phyloP scores from a whole-genome alignment of 2,888 invertebrate species.

The Diadegma fenestrale region DNA sequence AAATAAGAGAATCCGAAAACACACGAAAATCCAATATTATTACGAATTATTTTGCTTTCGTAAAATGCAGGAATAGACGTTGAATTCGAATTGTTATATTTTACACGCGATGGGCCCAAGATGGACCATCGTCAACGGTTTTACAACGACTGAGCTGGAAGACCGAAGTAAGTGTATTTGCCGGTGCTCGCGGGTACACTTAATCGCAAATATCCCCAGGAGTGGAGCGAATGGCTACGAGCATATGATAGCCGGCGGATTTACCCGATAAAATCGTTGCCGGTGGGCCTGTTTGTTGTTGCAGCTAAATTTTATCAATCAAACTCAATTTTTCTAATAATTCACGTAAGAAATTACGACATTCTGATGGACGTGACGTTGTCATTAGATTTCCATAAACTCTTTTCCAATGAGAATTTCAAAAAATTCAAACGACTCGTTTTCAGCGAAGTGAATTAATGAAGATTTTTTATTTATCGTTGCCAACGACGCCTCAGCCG shows the following conservation, averaged over 20 bases:
- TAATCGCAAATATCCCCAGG: conserved; percentile 4
- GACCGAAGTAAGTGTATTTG: conserved; percentile 70
- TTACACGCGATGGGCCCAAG: conserved; percentile 43
- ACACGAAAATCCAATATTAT: not conserved
- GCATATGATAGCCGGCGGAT: conserved; percentile 3
- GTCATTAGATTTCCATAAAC: not conserved
- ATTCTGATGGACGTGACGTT: too few relatives aligned
- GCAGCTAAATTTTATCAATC: not conserved
- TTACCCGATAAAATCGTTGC: conserved; percentile 4
- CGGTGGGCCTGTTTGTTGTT: conserved; percentile 1
- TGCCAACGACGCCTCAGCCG: too few relatives aligned
- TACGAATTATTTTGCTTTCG: conserved; percentile 1
- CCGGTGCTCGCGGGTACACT: conserved; percentile 34
- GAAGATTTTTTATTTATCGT: not conserved
- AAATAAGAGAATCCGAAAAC: not conserved
- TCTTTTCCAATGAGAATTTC: not conserved
- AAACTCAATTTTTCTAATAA: not conserved
- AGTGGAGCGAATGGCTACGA: conserved; percentile 16
- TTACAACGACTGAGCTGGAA: conserved; percentile 76
- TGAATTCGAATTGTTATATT: conserved; percentile 23
- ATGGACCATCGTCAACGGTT: conserved; percentile 76
- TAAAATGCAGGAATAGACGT: not conserved
- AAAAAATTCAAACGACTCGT: not conserved
- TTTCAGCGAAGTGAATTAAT: not conserved
- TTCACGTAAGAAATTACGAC: not conserved